phyloP scores from a whole-genome alignment of 1,140 invertebrate genomes.

The Micrasema minimum region DNA sequence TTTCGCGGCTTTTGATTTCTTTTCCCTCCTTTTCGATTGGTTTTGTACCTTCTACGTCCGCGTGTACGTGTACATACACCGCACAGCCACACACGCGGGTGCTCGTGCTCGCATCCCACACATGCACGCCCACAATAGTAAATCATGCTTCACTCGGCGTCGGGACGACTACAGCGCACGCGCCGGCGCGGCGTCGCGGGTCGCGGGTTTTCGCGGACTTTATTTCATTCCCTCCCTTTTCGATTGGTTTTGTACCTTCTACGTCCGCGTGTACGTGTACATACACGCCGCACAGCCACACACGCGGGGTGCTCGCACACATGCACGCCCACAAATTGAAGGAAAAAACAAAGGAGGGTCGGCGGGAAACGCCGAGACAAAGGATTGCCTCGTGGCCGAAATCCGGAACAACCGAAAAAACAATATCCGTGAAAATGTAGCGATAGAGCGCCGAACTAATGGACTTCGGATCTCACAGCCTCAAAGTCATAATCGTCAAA shows the following conservation, averaged over 20 bases:
- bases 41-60: slow-evolving; percentile 1
- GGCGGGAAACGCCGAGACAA: slow-evolving; percentile 26
- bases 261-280: neutral
- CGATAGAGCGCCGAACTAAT: no score
- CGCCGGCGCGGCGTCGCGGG: slow-evolving; percentile 12
- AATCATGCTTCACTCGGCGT: neutral
- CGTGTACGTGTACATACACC: neutral
- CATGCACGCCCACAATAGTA: neutral
- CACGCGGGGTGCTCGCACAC: neutral
- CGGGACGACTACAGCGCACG: neutral
- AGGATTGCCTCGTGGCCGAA: neutral
- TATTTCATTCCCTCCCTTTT: slow-evolving; percentile 35
- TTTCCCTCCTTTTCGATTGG: slow-evolving; percentile 33
- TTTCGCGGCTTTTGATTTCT: slow-evolving; percentile 22
- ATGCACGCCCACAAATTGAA: slow-evolving; percentile 18
- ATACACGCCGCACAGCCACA: slow-evolving; percentile 1
- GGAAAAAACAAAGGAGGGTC: slow-evolving; percentile 15
- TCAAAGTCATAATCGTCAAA: no score
- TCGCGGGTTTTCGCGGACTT: slow-evolving; percentile 26
- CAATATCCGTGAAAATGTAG: no score
- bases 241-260: slow-evolving; percentile 36
- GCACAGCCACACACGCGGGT: no score
- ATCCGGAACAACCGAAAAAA: no score
- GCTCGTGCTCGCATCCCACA: neutral
- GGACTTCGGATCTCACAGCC: no score